Evolutionary conservation across 2,888 invertebrate genomes (phyloP).

Genomic region (Hirtodrosophila histrioides): DNA sequence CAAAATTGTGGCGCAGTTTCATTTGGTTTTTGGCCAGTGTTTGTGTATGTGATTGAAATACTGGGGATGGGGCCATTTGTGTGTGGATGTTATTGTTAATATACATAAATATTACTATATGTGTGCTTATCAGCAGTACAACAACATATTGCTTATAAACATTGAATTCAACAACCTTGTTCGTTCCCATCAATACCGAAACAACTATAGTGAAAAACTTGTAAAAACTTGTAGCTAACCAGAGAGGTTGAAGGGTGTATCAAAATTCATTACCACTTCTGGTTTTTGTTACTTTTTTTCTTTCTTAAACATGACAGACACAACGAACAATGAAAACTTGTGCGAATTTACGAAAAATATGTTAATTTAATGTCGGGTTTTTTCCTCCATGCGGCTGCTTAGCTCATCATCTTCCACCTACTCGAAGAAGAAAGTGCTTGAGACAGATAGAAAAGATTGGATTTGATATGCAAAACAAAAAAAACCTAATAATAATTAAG

Average conservation of each 20-base stretch:
- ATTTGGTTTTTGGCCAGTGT: slow-evolving; percentile 49
- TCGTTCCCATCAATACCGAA: neutral
- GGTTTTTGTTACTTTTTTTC: too few species aligned
- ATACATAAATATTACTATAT: neutral
- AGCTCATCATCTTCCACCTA: too few species aligned
- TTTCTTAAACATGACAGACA: neutral
- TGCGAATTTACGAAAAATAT: slow-evolving; percentile 30
- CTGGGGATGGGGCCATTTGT: slow-evolving; percentile 25
- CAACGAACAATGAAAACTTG: neutral
- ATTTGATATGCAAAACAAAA: slow-evolving; percentile 9
- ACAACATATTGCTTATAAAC: slow-evolving; percentile 8
- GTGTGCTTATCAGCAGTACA: slow-evolving; percentile 31
- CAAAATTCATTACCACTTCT: neutral
- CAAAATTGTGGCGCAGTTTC: slow-evolving; percentile 69
- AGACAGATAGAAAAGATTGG: neutral
- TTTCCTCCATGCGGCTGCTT: neutral
- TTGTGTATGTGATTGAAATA: slow-evolving; percentile 21
- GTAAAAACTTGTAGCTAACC: neutral
- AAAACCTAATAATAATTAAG: slow-evolving; percentile 9
- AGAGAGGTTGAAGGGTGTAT: too few species aligned
- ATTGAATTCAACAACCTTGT: neutral
- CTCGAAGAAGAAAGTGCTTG: slow-evolving; percentile 21
- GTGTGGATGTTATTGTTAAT: slow-evolving; percentile 5
- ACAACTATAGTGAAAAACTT: neutral
- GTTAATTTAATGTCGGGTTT: slow-evolving; percentile 34